These are phyloP conservation scores for Diorhabda sublineata DNA, from an alignment of 1,140 invertebrate species.

Conservation along the genomic window DNA sequence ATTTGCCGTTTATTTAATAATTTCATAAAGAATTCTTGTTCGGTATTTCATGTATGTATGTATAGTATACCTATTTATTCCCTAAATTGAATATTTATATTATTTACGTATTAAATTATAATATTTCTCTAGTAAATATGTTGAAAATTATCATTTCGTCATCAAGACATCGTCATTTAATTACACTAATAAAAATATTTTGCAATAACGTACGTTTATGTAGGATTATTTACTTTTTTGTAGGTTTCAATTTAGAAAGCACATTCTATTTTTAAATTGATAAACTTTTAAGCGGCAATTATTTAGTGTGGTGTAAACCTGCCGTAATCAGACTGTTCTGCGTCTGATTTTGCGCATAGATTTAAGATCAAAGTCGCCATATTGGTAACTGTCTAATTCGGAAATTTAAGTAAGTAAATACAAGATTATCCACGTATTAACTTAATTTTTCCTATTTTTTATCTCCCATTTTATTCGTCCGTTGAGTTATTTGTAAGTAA, in stretches of 20 bases:
- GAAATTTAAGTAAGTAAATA: slow-evolving; percentile 44
- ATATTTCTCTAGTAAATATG: too few species aligned
- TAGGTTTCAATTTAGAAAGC: slow-evolving; percentile 8
- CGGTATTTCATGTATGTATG: too few species aligned
- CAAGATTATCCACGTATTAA: slow-evolving; percentile 31
- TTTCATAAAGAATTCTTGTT: too few species aligned
- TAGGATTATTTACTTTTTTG: slow-evolving; percentile 1
- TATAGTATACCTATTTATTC: too few species aligned
- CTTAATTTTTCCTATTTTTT: slow-evolving; percentile 26
- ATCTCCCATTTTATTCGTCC: slow-evolving; percentile 23
- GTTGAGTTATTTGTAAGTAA: slow-evolving; percentile 32
- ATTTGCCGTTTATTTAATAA: too few species aligned
- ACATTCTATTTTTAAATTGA: slow-evolving; percentile 12
- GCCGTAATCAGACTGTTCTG: slow-evolving; percentile 14
- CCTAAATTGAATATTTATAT: too few species aligned
- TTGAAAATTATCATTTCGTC: too few species aligned
- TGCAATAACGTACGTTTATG: background rate
- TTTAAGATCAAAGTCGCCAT: slow-evolving; percentile 41
- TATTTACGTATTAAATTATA: too few species aligned
- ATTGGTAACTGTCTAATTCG: slow-evolving; percentile 42
- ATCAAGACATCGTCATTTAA: too few species aligned
- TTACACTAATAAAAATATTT: background rate
- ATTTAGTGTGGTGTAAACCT: slow-evolving; percentile 13
- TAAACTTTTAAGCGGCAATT: slow-evolving; percentile 7
- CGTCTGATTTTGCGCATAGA: slow-evolving; percentile 26